These are phyloP conservation scores for Cryptoblepharus egeriae DNA, from an alignment of 2,797 vertebrate species.

Conservation along the genomic window DNA sequence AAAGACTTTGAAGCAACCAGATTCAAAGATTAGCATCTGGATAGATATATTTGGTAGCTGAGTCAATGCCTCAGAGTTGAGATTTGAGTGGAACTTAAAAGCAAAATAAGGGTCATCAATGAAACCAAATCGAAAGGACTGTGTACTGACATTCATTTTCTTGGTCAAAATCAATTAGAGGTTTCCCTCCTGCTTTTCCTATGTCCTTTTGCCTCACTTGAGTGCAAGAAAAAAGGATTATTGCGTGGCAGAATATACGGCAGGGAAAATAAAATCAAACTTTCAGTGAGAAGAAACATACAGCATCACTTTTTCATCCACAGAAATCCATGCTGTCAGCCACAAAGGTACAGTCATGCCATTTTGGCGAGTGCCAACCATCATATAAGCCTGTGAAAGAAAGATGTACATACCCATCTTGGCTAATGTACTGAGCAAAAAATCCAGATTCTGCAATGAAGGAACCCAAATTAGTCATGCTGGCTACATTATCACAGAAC, in stretches of 20 bases:
- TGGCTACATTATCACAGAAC: no score
- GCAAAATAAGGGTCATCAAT: conserved; percentile 30
- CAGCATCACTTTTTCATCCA: background rate
- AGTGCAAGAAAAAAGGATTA: conserved; percentile 7
- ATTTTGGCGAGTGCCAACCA: background rate
- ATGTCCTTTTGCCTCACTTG: background rate
- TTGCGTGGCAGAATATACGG: background rate
- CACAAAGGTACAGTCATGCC: background rate
- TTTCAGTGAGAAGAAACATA: background rate
- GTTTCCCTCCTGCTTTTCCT: background rate
- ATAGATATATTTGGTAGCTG: background rate
- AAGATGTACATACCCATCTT: background rate
- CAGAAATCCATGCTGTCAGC: background rate
- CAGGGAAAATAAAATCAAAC: background rate
- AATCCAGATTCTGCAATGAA: background rate
- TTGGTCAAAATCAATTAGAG: conserved; percentile 13
- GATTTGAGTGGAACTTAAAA: conserved; percentile 12
- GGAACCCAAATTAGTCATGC: background rate
- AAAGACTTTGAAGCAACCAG: conserved; percentile 7
- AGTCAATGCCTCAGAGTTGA: conserved; percentile 26
- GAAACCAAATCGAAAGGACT: conserved; percentile 31
- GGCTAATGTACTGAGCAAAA: background rate
- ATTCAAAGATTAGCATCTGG: conserved; percentile 25
- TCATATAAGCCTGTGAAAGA: background rate
- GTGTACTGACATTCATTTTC: conserved; percentile 15